Evolutionary conservation across 2,113 vertebrate species (phyloP), one percentile per base, ranked within the genome.

Genomic region (Sylvilagus bachmani): DNA sequence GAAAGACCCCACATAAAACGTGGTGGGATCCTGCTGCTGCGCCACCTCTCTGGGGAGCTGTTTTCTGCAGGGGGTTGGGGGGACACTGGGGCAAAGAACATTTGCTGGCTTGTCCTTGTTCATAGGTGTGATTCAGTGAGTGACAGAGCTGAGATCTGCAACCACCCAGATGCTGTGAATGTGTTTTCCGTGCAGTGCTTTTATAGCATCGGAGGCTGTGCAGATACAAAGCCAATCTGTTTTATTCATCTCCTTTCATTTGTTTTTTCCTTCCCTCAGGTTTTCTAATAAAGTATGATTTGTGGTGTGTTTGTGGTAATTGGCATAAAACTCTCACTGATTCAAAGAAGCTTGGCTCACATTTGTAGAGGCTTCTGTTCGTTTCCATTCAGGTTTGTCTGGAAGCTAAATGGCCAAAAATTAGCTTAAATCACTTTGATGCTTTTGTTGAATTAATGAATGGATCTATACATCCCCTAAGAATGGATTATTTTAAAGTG

Each of bases 1-100:
- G 14, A 14, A 58, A 58, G 55, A 58, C 55, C 14, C 55, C 55
- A 58, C 19, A 31, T 16, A 19, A n/a, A 75, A 86, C 6, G 21
- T 36, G 16, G 3, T 0, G 0, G 11, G 7, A 21, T 8, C 1
- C 25, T 29, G 10, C 27, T n/a, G 4, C 62, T 2, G 0, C 5
- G 2, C 51, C 49, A 2, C 25, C 22, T 3, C 27, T 6, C 36
- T 3, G 24, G 64, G 38, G 33, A 67, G 25, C 66, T 49, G 55
- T 6, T 0, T 61, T 29, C 25, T 49, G 19, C 10, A 27, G 73
- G 44, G 44, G 44, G 44, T 44, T 44, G 44, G 73, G 22, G 9
- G 58, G 64, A 12, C 0, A 2, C 12, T 17, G 29, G 91, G 10
- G 19, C 66, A 17, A 2, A 79, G 78, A 11, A 51, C 38, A 27